Conservation (phyloP, 2,113 vertebrate species). For the Gobio gobio region DNA sequence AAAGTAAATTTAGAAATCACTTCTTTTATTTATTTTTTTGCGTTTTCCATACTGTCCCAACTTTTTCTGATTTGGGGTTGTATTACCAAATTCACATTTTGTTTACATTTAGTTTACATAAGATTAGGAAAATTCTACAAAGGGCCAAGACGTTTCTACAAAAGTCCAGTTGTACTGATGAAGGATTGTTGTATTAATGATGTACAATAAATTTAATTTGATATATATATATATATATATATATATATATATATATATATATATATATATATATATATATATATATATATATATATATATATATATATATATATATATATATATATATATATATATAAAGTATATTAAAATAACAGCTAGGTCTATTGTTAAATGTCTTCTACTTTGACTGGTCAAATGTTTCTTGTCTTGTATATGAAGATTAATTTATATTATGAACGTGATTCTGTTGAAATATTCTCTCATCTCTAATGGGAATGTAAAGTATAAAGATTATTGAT, state of each 20-base stretch:
- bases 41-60: too few relatives aligned
- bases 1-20: too few relatives aligned
- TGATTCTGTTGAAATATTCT: constrained; percentile 4
- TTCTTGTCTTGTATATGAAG: background rate
- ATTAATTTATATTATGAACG: background rate
- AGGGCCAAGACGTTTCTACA: background rate
- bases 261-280: too few relatives aligned
- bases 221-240: too few relatives aligned
- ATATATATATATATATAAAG: too few relatives aligned
- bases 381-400: background rate
- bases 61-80: too few relatives aligned
- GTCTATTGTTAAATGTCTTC: background rate
- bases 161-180: constrained; percentile 10
- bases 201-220: background rate
- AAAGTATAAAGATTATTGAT: background rate
- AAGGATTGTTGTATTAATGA: constrained; percentile 1
- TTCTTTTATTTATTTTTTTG: too few relatives aligned
- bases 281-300: too few relatives aligned
- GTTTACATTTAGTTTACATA: background rate
- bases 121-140: background rate
- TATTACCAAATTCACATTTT: background rate
- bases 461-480: background rate
- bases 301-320: too few relatives aligned
- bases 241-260: too few relatives aligned
- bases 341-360: background rate